These are phyloP conservation scores for Drosophila ananassae DNA, from an alignment of 1,140 invertebrate genomes.

Conservation along the genomic window DNA sequence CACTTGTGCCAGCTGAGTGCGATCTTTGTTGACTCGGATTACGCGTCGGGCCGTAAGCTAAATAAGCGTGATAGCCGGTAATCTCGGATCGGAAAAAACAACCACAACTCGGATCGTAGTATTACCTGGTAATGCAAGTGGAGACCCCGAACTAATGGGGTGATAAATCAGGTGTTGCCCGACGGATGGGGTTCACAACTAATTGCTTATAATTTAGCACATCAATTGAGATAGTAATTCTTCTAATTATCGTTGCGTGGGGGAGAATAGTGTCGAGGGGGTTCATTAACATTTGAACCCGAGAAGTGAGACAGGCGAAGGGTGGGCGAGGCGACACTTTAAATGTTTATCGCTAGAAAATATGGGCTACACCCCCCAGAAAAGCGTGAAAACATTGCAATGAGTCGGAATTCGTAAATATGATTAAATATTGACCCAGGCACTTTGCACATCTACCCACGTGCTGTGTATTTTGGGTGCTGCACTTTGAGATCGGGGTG, in stretches of 20 bases:
- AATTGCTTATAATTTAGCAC: conserved; percentile 19
- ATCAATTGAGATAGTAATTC: conserved; percentile 15
- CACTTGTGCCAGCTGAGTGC: conserved; percentile 37
- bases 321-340: background rate
- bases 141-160: conserved; percentile 38
- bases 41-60: background rate
- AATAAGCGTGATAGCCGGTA: conserved; percentile 19
- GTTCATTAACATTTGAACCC: conserved; percentile 51
- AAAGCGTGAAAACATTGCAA: conserved; percentile 13
- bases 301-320: background rate
- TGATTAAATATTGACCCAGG: conserved; percentile 38
- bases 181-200: conserved; percentile 5
- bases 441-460: conserved; percentile 44
- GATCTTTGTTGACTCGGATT: conserved; percentile 24
- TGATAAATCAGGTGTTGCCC: conserved; percentile 19
- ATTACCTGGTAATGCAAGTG: conserved; percentile 46
- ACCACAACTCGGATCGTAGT: conserved; percentile 2
- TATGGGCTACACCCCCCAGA: background rate
- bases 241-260: conserved; percentile 14
- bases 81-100: conserved; percentile 2
- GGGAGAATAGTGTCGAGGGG: conserved; percentile 24
- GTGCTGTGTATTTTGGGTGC: conserved; percentile 7
- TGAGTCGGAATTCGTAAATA: conserved; percentile 40
- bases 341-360: conserved; percentile 1
- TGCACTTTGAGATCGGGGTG: conserved; percentile 49